phyloP scores from a whole-genome alignment of 2,888 invertebrate genomes.

The Ptychoptera albimana region DNA sequence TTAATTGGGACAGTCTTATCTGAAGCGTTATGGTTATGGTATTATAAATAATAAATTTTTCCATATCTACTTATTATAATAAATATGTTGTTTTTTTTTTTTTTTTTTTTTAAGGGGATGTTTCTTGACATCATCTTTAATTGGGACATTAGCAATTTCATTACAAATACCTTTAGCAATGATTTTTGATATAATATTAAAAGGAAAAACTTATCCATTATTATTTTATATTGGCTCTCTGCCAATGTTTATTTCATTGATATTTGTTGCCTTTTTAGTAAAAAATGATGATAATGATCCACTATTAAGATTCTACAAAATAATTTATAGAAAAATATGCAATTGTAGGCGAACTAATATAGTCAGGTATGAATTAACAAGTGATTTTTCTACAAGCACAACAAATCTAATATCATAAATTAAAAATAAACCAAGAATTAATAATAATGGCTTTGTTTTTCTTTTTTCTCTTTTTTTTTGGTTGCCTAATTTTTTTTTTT shows the following conservation, averaged over 20 bases:
- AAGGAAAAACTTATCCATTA: conserved; percentile 47
- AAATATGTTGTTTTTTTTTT: conserved; percentile 2
- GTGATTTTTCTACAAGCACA: too few relatives aligned
- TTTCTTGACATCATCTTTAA: conserved; percentile 79
- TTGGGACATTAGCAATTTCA: conserved; percentile 74
- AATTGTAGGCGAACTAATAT: conserved; percentile 24
- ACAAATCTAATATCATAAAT: background rate
- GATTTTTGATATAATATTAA: conserved; percentile 63
- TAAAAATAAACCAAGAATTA: background rate
- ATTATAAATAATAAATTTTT: conserved; percentile 14
- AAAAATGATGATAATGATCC: conserved; percentile 77
- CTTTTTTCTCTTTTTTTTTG: background rate
- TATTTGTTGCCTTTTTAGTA: conserved; percentile 46
- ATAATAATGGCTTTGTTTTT: background rate
- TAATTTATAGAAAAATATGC: conserved; percentile 25
- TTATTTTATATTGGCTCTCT: conserved; percentile 63
- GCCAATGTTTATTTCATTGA: conserved; percentile 47
- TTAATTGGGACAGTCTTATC: conserved; percentile 80
- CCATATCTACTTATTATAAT: conserved; percentile 1
- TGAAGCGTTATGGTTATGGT: conserved; percentile 89
- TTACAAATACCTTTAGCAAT: conserved; percentile 81
- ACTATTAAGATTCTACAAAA: conserved; percentile 34
- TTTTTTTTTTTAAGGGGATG: conserved; percentile 55
- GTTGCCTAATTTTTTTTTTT: background rate
- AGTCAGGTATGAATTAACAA: conserved; percentile 19